Conservation (phyloP, 2,797 vertebrate genomes). For the Acanthornis magna region DNA sequence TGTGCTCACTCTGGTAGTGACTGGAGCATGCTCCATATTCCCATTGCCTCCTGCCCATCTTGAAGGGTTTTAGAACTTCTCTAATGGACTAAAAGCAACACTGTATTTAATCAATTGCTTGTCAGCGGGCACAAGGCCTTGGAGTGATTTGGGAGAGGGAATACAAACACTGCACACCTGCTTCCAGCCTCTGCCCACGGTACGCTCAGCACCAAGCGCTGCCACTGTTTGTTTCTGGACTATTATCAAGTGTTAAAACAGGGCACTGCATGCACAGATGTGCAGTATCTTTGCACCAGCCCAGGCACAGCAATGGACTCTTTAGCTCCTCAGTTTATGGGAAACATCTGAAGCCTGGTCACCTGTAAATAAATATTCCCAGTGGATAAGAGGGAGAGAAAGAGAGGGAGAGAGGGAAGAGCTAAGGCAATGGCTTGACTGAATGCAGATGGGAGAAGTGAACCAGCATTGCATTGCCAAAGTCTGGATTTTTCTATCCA, state of each 20-base stretch:
- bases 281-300: background rate
- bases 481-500: background rate
- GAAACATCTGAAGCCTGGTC: background rate
- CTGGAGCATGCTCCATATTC: background rate
- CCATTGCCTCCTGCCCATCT: background rate
- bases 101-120: background rate
- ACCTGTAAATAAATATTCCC: background rate
- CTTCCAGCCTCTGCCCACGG: background rate
- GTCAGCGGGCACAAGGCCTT: background rate
- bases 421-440: background rate
- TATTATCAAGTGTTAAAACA: background rate
- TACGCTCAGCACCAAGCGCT: fast-evolving
- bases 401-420: background rate
- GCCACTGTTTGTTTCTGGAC: background rate
- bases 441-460: background rate
- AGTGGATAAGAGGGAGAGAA: background rate
- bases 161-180: background rate
- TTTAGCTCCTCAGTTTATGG: background rate
- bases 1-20: background rate
- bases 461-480: background rate
- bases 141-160: background rate
- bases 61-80: background rate
- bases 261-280: fast-evolving
- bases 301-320: background rate
- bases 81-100: background rate